Conservation (phyloP, 2,113 vertebrate genomes). For the Trichechus manatus region DNA sequence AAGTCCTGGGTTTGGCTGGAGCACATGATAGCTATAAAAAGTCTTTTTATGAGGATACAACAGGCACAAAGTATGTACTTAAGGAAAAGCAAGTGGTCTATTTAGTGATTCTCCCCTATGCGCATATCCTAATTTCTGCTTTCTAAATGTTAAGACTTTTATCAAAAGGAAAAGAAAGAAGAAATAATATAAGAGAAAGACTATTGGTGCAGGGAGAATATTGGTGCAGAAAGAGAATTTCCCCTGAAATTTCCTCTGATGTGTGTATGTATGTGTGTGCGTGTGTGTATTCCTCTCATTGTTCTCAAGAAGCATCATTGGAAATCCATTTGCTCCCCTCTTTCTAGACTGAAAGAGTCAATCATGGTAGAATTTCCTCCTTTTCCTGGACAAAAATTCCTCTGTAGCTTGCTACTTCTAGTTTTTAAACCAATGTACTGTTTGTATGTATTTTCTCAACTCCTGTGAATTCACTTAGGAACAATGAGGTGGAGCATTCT, state of each 20-base stretch:
- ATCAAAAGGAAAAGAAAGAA: not conserved
- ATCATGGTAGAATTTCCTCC: not conserved
- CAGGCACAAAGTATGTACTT: not conserved
- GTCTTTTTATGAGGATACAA: not conserved
- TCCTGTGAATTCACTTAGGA: not conserved
- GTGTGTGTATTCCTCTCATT: not conserved
- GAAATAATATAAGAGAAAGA: not conserved
- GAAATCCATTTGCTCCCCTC: not conserved
- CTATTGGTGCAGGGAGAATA: not conserved
- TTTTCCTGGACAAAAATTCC: not conserved
- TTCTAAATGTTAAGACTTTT: not conserved
- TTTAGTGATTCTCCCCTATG: not conserved
- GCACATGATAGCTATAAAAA: not conserved
- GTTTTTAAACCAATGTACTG: not conserved
- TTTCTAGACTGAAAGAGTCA: not conserved
- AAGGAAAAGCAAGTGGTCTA: not conserved
- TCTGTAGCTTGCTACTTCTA: not conserved
- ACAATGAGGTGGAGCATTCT: not conserved
- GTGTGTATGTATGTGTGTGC: too few species aligned
- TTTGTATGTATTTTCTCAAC: not conserved
- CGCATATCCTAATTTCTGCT: not conserved
- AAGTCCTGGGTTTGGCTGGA: not conserved
- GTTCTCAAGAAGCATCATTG: not conserved
- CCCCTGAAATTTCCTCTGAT: not conserved
- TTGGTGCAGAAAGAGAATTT: not conserved